These are phyloP conservation scores for Rotaria sp. DNA, from an alignment of 2,888 invertebrate genomes.

Conservation along the genomic window DNA sequence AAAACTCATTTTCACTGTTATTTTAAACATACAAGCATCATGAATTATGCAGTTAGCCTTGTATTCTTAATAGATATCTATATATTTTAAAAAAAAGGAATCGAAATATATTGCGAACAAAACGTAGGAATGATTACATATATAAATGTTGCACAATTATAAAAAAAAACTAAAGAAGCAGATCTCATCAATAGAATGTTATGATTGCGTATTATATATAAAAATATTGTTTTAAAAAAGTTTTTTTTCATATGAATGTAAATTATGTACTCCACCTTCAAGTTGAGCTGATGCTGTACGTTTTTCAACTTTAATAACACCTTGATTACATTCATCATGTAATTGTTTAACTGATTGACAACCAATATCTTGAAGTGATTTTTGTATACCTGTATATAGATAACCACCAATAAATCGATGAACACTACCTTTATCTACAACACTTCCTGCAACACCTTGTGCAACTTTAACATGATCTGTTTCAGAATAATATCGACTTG, in stretches of 20 bases:
- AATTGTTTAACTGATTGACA: conserved; percentile 60
- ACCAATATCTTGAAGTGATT: conserved; percentile 94
- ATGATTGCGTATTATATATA: not conserved
- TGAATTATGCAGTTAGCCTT: too few relatives aligned
- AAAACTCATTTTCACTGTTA: too few relatives aligned
- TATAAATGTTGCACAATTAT: too few relatives aligned
- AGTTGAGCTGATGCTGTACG: conserved; percentile 87
- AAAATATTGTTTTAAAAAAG: conserved; percentile 61
- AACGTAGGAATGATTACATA: too few relatives aligned
- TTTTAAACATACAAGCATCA: too few relatives aligned
- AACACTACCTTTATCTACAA: conserved; percentile 94
- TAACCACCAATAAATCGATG: conserved; percentile 84
- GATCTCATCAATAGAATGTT: not conserved
- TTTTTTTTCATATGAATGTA: conserved; percentile 87
- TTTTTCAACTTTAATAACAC: conserved; percentile 84
- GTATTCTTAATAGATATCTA: too few relatives aligned
- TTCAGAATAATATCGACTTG: conserved; percentile 60
- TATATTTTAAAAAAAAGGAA: too few relatives aligned
- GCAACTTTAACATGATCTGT: conserved; percentile 91
- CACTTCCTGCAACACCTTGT: conserved; percentile 94
- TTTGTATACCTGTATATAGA: conserved; percentile 83
- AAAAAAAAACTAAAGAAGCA: too few relatives aligned
- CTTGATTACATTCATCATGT: conserved; percentile 51
- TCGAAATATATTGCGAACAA: too few relatives aligned
- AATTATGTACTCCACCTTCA: conserved; percentile 93